Percentiles rank a stretch among this genome's conserved stretches.
These are phyloP conservation scores for Notarius quadriscutis DNA, from an alignment of 2,113 vertebrate genomes.

Conservation along the genomic window DNA sequence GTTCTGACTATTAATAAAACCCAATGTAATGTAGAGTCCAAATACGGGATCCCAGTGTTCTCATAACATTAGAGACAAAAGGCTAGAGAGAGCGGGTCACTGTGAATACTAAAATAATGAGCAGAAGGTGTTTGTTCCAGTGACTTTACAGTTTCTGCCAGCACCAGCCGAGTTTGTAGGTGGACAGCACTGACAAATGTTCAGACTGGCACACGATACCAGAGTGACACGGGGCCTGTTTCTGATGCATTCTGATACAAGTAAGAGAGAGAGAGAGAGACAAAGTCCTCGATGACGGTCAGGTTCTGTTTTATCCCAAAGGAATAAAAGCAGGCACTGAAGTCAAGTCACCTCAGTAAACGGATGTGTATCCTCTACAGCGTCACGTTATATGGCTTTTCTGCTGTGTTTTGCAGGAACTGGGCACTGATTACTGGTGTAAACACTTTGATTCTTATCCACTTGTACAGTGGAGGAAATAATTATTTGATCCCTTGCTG, in stretches of 20 bases:
- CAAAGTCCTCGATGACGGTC: not conserved
- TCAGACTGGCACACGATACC: conserved; percentile 56
- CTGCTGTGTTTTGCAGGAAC: not conserved
- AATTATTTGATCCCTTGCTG: too few relatives aligned
- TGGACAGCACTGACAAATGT: conserved; percentile 60
- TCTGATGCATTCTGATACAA: conserved; percentile 16
- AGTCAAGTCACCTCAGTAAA: not conserved
- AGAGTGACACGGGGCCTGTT: conserved; percentile 30
- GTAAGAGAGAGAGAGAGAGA: conserved; percentile 11
- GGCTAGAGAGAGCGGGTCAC: conserved; percentile 31
- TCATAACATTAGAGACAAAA: conserved; percentile 32
- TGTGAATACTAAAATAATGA: conserved; percentile 50
- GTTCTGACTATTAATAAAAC: conserved; percentile 5
- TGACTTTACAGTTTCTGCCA: conserved; percentile 56
- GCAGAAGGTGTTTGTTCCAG: conserved; percentile 63
- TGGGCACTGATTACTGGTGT: not conserved
- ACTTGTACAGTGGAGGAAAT: too few relatives aligned
- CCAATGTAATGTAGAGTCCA: not conserved
- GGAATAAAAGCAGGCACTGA: not conserved
- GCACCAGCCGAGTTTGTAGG: conserved; percentile 58
- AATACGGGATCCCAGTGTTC: conserved; percentile 15
- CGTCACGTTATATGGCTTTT: not conserved
- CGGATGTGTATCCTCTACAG: not conserved
- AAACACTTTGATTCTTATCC: not conserved
- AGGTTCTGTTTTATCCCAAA: not conserved